phyloP scores from a whole-genome alignment of 1,140 invertebrate species.

The Polypedilum vanderplanki region DNA sequence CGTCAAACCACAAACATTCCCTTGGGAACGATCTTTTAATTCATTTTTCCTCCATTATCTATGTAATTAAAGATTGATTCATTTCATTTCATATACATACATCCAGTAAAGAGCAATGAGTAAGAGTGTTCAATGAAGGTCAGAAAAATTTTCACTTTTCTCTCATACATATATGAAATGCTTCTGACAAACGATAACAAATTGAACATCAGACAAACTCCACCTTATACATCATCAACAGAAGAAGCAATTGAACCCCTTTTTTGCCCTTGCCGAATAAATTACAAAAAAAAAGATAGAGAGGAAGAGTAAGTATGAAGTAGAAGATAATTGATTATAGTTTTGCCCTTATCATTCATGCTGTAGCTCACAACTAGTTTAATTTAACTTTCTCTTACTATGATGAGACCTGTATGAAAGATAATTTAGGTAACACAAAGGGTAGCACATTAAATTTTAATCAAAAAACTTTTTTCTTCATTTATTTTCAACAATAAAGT shows the following conservation, averaged over 20 bases:
- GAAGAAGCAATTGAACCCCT: slow-evolving; percentile 4
- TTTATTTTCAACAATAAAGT: not conserved
- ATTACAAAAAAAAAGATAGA: not conserved
- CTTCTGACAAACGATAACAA: slow-evolving; percentile 21
- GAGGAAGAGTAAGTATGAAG: not conserved
- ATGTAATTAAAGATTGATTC: slow-evolving; percentile 28
- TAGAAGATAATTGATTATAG: slow-evolving; percentile 7
- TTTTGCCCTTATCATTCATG: slow-evolving; percentile 5
- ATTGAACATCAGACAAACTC: slow-evolving; percentile 25
- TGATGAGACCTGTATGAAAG: not conserved
- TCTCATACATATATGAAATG: not conserved
- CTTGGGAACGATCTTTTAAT: not conserved
- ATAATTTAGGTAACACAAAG: slow-evolving; percentile 6
- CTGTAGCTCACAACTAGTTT: not conserved
- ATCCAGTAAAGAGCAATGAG: not conserved
- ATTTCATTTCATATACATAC: not conserved
- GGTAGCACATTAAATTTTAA: slow-evolving; percentile 5
- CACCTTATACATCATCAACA: slow-evolving; percentile 20
- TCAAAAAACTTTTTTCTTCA: not conserved
- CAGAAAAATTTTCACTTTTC: not conserved
- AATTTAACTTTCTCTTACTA: not conserved
- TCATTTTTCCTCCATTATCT: not conserved
- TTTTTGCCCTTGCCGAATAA: not conserved
- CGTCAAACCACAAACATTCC: not conserved
- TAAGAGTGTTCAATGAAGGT: not conserved